Percentiles rank a stretch among this genome's conserved stretches.
These are phyloP conservation scores for Sclerurus mexicanus DNA, from an alignment of 2,113 vertebrate species.

Conservation along the genomic window DNA sequence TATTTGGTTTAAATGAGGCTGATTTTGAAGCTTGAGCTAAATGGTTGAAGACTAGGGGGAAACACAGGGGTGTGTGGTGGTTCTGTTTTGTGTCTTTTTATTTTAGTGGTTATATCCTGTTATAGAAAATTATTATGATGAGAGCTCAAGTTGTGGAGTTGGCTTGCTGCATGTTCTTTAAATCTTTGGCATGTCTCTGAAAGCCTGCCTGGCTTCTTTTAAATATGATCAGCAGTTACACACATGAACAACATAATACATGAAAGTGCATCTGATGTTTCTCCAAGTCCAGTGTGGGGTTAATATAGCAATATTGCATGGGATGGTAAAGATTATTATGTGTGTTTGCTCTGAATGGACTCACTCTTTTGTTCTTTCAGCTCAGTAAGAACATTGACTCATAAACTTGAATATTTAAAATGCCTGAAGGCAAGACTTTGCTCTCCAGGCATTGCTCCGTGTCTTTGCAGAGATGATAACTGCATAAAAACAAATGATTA, in stretches of 20 bases:
- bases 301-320: neutral
- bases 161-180: neutral
- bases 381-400: neutral
- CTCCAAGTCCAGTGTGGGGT: neutral
- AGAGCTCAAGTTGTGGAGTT: neutral
- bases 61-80: neutral
- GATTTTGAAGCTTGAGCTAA: neutral
- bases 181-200: neutral
- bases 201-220: neutral
- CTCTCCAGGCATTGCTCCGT: conserved; percentile 1
- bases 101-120: neutral
- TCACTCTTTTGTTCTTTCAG: neutral
- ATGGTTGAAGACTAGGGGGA: neutral
- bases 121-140: neutral
- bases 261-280: neutral
- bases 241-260: neutral
- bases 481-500: neutral
- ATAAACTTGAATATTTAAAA: conserved; percentile 29
- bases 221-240: neutral
- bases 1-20: neutral
- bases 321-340: neutral
- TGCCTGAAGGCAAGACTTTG: neutral
- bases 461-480: neutral
- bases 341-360: neutral
- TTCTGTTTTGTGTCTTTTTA: conserved; percentile 12